Percentiles rank a stretch among this genome's conserved stretches.
Conservation (phyloP, 2,113 vertebrate genomes). For the Pao palembangensis region DNA sequence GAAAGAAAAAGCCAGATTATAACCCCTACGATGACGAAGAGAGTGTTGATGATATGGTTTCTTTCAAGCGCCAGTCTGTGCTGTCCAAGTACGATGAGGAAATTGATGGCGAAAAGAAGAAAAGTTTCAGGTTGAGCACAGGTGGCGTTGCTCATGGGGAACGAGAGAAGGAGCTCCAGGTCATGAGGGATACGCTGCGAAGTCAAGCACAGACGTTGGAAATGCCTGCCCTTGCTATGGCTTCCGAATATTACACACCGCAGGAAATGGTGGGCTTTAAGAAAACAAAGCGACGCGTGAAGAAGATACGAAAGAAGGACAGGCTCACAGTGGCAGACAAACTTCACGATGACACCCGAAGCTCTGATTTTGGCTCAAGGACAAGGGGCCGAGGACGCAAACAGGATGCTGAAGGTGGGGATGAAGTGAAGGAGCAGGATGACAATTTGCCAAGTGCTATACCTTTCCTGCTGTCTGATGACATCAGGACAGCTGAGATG, state of each 20-base stretch:
- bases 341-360: slow-evolving; percentile 71
- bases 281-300: slow-evolving; percentile 82
- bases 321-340: slow-evolving; percentile 62
- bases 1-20: slow-evolving; percentile 87
- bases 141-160: slow-evolving; percentile 79
- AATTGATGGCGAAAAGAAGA: slow-evolving; percentile 86
- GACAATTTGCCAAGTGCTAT: neutral
- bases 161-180: slow-evolving; percentile 81
- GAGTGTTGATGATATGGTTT: slow-evolving; percentile 83
- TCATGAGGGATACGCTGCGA: slow-evolving; percentile 77
- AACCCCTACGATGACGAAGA: slow-evolving; percentile 86
- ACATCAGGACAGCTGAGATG: slow-evolving; percentile 84
- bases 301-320: slow-evolving; percentile 86
- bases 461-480: slow-evolving; percentile 71
- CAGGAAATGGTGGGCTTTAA: slow-evolving; percentile 89
- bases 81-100: slow-evolving; percentile 90
- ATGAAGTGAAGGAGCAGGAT: slow-evolving; percentile 18
- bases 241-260: slow-evolving; percentile 84
- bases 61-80: slow-evolving; percentile 72
- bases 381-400: slow-evolving; percentile 75
- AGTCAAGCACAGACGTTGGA: slow-evolving; percentile 82
- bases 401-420: slow-evolving; percentile 18
- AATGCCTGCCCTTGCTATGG: slow-evolving; percentile 70
- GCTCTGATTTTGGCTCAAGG: slow-evolving; percentile 85
- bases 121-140: slow-evolving; percentile 78